A percentile compares a stretch with the other conserved stretches of the same genome.
These are phyloP conservation scores for Zosterops lateralis DNA, from an alignment of 2,113 vertebrate genomes.

Conservation along the genomic window DNA sequence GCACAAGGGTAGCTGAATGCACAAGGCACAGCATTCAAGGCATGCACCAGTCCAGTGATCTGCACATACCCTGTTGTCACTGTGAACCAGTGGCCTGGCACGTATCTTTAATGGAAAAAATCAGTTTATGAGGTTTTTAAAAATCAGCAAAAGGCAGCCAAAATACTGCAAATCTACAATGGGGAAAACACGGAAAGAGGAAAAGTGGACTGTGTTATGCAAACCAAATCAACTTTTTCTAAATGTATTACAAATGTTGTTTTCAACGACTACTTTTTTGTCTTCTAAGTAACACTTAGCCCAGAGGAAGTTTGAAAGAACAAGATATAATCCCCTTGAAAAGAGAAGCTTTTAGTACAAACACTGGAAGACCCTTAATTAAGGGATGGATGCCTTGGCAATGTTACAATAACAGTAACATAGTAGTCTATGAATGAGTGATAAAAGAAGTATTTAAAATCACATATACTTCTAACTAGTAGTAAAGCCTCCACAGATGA, in stretches of 20 bases:
- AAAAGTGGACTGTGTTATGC: conserved; percentile 10
- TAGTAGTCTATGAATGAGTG: not conserved
- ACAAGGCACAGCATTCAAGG: conserved; percentile 20
- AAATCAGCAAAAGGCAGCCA: conserved; percentile 7
- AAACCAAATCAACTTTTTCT: conserved; percentile 7
- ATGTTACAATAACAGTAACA: not conserved
- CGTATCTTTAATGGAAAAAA: not conserved
- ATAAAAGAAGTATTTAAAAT: conserved; percentile 39
- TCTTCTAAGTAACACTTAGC: conserved; percentile 18
- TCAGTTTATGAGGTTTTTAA: conserved; percentile 21
- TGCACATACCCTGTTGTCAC: not conserved
- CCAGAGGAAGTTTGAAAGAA: conserved; percentile 40
- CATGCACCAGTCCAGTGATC: not conserved
- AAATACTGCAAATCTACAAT: conserved; percentile 12
- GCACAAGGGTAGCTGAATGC: not conserved
- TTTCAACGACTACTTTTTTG: not conserved
- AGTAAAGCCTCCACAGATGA: conserved; percentile 1
- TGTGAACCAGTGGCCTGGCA: not conserved
- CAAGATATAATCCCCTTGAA: conserved; percentile 52
- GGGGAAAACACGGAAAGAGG: not conserved
- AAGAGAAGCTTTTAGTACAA: conserved; percentile 61
- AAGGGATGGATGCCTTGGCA: not conserved
- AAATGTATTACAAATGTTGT: not conserved
- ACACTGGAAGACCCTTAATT: conserved; percentile 50
- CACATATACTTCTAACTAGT: not conserved